These are phyloP conservation scores for Ameiurus melas DNA, from an alignment of 2,113 vertebrate genomes.

Conservation along the genomic window DNA sequence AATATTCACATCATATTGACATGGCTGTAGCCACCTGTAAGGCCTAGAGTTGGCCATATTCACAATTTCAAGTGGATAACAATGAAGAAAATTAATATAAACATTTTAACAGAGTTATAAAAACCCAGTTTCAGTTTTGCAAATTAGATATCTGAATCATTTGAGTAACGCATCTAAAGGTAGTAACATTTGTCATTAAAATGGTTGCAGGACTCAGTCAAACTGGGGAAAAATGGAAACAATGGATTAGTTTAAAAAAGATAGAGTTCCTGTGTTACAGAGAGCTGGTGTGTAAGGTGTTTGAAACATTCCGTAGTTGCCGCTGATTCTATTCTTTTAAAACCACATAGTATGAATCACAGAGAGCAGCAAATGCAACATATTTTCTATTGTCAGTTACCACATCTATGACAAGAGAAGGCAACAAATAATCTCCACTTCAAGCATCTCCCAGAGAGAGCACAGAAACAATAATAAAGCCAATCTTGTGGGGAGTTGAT, in stretches of 20 bases:
- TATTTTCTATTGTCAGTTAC: slow-evolving; percentile 41
- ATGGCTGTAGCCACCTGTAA: too few relatives aligned
- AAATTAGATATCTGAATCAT: not conserved
- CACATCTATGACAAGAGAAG: slow-evolving; percentile 31
- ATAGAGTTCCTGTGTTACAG: not conserved
- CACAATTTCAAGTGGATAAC: not conserved
- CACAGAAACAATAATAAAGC: slow-evolving; percentile 20
- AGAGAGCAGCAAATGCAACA: slow-evolving; percentile 29
- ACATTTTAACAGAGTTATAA: not conserved
- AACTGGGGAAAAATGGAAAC: not conserved
- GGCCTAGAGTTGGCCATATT: not conserved
- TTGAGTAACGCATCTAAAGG: not conserved
- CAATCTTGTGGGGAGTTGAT: slow-evolving; percentile 6
- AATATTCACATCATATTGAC: not conserved
- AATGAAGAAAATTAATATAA: not conserved
- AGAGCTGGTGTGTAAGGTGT: not conserved
- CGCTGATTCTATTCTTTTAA: slow-evolving; percentile 32
- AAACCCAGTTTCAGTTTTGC: not conserved
- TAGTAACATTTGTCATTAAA: not conserved
- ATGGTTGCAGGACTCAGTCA: not conserved
- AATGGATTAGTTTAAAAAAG: not conserved
- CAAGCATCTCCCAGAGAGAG: slow-evolving; percentile 9
- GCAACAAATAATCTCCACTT: slow-evolving; percentile 34
- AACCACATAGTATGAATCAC: slow-evolving; percentile 35
- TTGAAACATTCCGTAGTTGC: slow-evolving; percentile 6